Conservation (phyloP, 2,888 invertebrate genomes). For the Nemoura dubitans region DNA sequence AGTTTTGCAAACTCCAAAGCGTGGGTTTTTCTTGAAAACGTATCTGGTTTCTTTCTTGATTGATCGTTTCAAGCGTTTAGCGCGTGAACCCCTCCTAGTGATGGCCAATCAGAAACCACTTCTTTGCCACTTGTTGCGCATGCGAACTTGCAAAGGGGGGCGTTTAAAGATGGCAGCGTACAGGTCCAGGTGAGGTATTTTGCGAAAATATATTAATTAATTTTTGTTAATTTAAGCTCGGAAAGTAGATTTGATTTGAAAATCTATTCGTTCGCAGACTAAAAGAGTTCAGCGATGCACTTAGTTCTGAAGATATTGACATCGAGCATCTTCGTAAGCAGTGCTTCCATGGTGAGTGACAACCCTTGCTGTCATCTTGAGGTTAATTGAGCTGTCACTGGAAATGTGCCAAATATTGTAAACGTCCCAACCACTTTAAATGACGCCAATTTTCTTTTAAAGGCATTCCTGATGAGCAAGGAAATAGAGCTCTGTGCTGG, state of each 20-base stretch:
- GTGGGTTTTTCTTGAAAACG: too few species aligned
- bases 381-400: conserved; percentile 8
- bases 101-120: not conserved
- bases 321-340: conserved; percentile 72
- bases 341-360: conserved; percentile 79
- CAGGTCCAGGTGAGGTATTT: conserved; percentile 55
- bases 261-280: conserved; percentile 67
- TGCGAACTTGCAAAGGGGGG: not conserved
- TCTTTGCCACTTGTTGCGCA: conserved; percentile 1
- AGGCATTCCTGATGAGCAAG: conserved; percentile 91
- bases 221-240: conserved; percentile 41
- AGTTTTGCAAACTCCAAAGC: too few species aligned
- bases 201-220: conserved; percentile 47
- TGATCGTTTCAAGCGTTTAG: too few species aligned
- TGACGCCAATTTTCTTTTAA: conserved; percentile 48
- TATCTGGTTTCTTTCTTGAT: too few species aligned
- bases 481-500: conserved; percentile 86
- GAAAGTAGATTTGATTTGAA: conserved; percentile 43
- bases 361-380: not conserved
- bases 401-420: conserved; percentile 23
- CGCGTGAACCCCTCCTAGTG: too few species aligned
- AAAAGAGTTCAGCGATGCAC: conserved; percentile 79
- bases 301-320: conserved; percentile 77
- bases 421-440: conserved; percentile 9
- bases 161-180: conserved; percentile 51